Percentiles rank a stretch among this genome's conserved stretches.
Conservation (phyloP, 2,888 invertebrate genomes). For the Drosophila planitibia region DNA sequence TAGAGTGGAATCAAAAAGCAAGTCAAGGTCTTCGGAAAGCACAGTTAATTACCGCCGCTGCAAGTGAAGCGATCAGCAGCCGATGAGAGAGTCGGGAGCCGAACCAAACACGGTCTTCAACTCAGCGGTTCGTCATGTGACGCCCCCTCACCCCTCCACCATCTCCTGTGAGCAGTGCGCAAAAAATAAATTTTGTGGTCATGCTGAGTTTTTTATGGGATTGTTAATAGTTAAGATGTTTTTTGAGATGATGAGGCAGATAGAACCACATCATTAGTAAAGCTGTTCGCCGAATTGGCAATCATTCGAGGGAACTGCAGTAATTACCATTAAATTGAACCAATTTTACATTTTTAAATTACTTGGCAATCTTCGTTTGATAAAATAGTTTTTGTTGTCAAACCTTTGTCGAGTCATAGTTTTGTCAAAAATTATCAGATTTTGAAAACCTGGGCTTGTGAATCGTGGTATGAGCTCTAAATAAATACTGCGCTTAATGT, state of each 20-base stretch:
- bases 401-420: background rate
- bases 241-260: constrained; percentile 1
- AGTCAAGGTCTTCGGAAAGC: constrained; percentile 69
- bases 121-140: constrained; percentile 38
- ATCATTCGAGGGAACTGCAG: background rate
- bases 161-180: background rate
- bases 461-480: background rate
- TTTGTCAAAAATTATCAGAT: background rate
- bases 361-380: background rate
- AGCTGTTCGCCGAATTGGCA: background rate
- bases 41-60: constrained; percentile 58
- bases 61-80: constrained; percentile 33
- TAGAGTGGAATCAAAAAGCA: constrained; percentile 35
- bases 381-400: background rate
- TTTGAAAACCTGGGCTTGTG: background rate
- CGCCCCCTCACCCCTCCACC: constrained; percentile 6
- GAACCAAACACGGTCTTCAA: constrained; percentile 16
- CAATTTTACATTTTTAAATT: background rate
- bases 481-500: background rate
- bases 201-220: constrained; percentile 41
- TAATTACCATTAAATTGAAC: background rate
- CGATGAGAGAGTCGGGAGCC: constrained; percentile 1
- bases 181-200: constrained; percentile 16
- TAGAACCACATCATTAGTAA: background rate
- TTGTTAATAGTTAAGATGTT: constrained; percentile 13